Evolutionary conservation across 30 jellyfish, hydroid and myxozoan species (phyloP).

Genomic region (Clytia hemisphaerica): DNA sequence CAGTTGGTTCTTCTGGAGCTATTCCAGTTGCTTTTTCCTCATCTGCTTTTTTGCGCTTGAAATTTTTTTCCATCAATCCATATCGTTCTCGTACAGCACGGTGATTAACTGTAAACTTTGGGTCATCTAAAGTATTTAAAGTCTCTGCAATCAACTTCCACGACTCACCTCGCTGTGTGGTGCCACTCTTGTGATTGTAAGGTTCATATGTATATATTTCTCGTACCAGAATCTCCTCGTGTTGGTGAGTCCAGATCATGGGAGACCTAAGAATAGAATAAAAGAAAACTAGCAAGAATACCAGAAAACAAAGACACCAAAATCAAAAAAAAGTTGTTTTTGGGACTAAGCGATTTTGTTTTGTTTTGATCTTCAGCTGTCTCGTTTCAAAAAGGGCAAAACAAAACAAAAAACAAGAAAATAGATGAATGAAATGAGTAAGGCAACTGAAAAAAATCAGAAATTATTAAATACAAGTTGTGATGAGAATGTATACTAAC

Average conservation of each 20-base stretch:
- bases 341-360: not conserved
- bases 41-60: conserved; percentile 7
- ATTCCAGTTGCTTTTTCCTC: conserved; percentile 16
- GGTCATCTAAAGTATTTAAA: conserved; percentile 15
- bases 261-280: not conserved
- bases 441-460: conserved; percentile 8
- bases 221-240: conserved; percentile 20
- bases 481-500: conserved; percentile 3
- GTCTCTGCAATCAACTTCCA: conserved; percentile 3
- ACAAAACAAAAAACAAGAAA: not conserved
- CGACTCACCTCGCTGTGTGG: conserved; percentile 13
- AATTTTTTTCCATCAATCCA: conserved; percentile 11
- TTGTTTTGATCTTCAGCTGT: not conserved
- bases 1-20: conserved; percentile 18
- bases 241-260: conserved; percentile 12
- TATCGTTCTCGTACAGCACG: conserved; percentile 14
- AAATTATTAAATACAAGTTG: conserved; percentile 8
- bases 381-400: not conserved
- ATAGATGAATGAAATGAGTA: not conserved
- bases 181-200: conserved; percentile 4
- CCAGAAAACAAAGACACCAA: not conserved
- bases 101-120: conserved; percentile 15
- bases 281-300: not conserved
- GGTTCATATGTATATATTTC: too few relatives aligned
- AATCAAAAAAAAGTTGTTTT: not conserved